Evolutionary conservation across 2,797 vertebrate species (phyloP).

Genomic region (Galagoides demidoff): DNA sequence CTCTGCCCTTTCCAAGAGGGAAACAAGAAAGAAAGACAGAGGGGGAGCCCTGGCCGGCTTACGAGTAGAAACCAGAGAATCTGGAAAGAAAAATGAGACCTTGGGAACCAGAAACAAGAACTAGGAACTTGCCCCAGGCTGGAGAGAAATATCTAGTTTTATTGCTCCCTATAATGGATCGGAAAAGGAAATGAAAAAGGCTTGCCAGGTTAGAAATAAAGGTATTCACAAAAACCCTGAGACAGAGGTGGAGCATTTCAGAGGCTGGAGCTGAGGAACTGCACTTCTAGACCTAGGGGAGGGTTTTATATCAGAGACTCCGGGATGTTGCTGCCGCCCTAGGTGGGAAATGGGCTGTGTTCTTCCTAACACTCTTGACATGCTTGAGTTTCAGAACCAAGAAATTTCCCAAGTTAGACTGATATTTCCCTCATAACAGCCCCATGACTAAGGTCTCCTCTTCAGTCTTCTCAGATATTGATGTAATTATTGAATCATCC

Average conservation of each 20-base stretch:
- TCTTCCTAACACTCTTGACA: neutral
- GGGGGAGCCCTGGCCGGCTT: neutral
- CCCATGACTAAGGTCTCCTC: neutral
- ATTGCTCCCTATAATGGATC: slow-evolving; percentile 34
- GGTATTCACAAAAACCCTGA: slow-evolving; percentile 29
- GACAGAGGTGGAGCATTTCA: neutral
- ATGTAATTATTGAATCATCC: neutral
- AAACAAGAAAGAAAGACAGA: neutral
- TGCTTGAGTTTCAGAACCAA: neutral
- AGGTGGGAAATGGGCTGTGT: neutral
- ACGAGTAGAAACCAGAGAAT: neutral
- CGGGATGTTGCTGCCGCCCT: neutral
- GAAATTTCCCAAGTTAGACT: neutral
- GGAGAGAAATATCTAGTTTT: slow-evolving; percentile 57
- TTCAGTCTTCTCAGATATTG: neutral
- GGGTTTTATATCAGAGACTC: neutral
- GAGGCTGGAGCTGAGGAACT: neutral
- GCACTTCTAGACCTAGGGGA: neutral
- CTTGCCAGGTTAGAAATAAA: slow-evolving; percentile 49
- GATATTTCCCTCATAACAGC: neutral
- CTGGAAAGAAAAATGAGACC: slow-evolving; percentile 33
- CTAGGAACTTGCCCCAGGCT: neutral
- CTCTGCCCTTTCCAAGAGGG: neutral
- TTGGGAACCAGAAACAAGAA: slow-evolving; percentile 35
- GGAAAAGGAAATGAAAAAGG: slow-evolving; percentile 22